Percentiles rank a stretch among this genome's conserved stretches.
Evolutionary conservation across 2,888 invertebrate species (phyloP).

Genomic region (Sympetrum striolatum): DNA sequence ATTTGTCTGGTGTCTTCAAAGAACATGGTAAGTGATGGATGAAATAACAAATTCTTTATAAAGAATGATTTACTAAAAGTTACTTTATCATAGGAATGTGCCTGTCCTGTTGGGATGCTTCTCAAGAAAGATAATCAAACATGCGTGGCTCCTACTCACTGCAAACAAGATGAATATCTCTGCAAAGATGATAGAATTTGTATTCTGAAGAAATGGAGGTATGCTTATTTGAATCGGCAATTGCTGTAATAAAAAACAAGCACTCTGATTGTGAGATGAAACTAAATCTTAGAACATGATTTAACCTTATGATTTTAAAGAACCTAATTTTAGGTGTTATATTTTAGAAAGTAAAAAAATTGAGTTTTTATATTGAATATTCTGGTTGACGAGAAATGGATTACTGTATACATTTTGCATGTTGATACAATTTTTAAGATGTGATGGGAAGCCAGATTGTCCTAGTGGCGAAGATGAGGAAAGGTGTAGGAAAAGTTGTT

Average conservation of each 20-base stretch:
- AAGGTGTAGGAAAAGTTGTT: constrained; percentile 58
- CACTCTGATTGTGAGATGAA: too few relatives aligned
- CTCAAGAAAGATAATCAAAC: constrained; percentile 63
- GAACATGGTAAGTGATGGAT: constrained; percentile 30
- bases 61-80: background rate
- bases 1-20: constrained; percentile 68
- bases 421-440: constrained; percentile 54
- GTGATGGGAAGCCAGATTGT: constrained; percentile 66
- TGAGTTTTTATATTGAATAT: too few relatives aligned
- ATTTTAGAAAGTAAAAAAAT: too few relatives aligned
- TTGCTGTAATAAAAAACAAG: too few relatives aligned
- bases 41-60: background rate
- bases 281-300: too few relatives aligned
- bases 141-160: constrained; percentile 59
- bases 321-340: too few relatives aligned
- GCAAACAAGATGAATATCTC: constrained; percentile 57
- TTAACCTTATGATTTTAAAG: too few relatives aligned
- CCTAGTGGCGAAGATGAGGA: constrained; percentile 68
- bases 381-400: background rate
- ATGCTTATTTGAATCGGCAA: background rate
- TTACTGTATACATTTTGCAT: background rate
- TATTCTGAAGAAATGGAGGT: constrained; percentile 54
- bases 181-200: constrained; percentile 62
- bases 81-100: constrained; percentile 56
- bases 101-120: constrained; percentile 73